Evolutionary conservation across 2,797 vertebrate genomes (phyloP), one percentile per base, ranked within the genome.

Genomic region (Gymnopithys bicolor): DNA sequence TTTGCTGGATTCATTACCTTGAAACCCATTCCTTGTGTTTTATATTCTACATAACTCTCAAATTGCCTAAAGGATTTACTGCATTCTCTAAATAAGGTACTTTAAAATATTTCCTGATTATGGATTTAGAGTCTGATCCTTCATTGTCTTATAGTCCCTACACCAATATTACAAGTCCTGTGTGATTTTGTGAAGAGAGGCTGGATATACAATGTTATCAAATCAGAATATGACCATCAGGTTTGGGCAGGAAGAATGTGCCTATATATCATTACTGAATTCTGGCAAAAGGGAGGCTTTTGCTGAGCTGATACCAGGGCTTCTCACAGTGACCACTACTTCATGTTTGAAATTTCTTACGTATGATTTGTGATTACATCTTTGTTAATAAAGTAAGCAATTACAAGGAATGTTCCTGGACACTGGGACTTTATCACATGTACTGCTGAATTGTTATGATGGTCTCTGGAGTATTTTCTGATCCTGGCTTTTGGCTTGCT

Each of bases 21-120:
- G 82, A 89, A 95, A 87, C 43, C 28, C 10, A 64, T 93, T 95
- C 63, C 30, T 87, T 87, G 23, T 81, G 35, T 88, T 96, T 94
- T 94, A 81, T 88, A 59, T 93, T 89, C 87, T 84, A 35, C 28
- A 78, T 95, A 82, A 95, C 64, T 92, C 41, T 90, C 53, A 90
- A 92, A 80, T 89, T 90, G 46, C 75, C 64, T 85, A 62, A 89
- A 94, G 81, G 90, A 85, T 95, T 93, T 93, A 93, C 89, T 93
- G 52, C 78, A 49, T 87, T 91, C 67, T n/a, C 66, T 85, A 92
- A 95, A 90, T 83, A 95, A 87, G 71, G 64, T 87, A 58, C 53
- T 74, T 91, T 22, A 87, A 79, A 89, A 71, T 85, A 89, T 87
- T 87, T 95, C 45, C 70, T 85, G 68, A 56, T 90, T 92, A 43